A percentile compares a stretch with the other conserved stretches of the same genome.
Evolutionary conservation across 2,113 vertebrate genomes (phyloP).

Genomic region (Salvator merianae): DNA sequence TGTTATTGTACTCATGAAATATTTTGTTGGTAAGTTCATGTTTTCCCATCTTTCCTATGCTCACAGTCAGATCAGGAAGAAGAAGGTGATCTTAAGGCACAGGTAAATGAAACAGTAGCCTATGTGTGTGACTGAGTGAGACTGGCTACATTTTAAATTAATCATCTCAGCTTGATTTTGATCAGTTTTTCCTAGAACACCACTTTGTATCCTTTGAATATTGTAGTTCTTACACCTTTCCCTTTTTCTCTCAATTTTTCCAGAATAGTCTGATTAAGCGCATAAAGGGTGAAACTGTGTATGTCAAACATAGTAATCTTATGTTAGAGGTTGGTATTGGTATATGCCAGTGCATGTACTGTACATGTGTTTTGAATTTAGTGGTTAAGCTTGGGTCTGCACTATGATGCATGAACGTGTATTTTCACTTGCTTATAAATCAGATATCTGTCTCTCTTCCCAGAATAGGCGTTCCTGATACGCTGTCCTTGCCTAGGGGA

Average conservation of each 20-base stretch:
- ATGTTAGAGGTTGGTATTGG: conserved; percentile 98
- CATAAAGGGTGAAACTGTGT: conserved; percentile 94
- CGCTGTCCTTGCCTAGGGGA: conserved; percentile 42
- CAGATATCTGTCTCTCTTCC: conserved; percentile 34
- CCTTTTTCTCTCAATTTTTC: conserved; percentile 82
- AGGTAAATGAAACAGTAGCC: conserved; percentile 74
- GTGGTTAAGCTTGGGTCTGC: conserved; percentile 60
- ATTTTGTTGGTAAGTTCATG: background rate
- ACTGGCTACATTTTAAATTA: background rate
- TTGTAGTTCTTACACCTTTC: conserved; percentile 77
- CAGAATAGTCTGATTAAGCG: conserved; percentile 96
- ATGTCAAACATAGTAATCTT: conserved; percentile 99
- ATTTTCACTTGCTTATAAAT: conserved; percentile 68
- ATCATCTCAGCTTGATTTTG: conserved; percentile 64
- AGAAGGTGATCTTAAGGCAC: conserved; percentile 81
- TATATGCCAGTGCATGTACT: conserved; percentile 81
- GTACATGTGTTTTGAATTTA: conserved; percentile 76
- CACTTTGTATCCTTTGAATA: conserved; percentile 67
- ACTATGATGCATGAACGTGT: conserved; percentile 77
- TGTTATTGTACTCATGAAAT: background rate
- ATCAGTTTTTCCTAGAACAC: conserved; percentile 59
- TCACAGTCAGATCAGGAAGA: conserved; percentile 95
- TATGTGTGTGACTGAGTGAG: conserved; percentile 23
- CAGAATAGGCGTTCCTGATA: conserved; percentile 42
- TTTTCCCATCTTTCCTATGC: conserved; percentile 72